A percentile compares a stretch with the other conserved stretches of the same genome.
phyloP scores from a whole-genome alignment of 2,113 vertebrate species.

The Carollia perspicillata region DNA sequence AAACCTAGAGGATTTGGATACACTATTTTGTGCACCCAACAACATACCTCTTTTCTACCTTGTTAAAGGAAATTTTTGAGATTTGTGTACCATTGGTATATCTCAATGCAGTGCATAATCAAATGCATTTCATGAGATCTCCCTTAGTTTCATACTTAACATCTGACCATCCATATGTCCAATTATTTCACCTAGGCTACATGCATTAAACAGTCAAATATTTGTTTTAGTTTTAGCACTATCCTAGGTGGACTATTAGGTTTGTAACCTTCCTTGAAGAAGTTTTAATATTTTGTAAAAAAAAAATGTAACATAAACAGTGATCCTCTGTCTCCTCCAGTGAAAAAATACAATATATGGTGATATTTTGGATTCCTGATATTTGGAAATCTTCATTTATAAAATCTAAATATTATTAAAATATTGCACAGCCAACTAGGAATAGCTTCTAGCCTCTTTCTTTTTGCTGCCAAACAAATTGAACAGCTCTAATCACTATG shows the following conservation, averaged over 20 bases:
- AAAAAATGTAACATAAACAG: not conserved
- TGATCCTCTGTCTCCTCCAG: not conserved
- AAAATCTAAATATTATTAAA: not conserved
- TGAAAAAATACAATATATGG: not conserved
- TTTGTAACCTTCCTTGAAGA: conserved; percentile 7
- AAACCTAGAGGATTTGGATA: not conserved
- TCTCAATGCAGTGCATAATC: not conserved
- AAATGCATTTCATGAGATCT: not conserved
- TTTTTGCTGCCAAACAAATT: not conserved
- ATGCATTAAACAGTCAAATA: conserved; percentile 19
- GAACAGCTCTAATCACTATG: not conserved
- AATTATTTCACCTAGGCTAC: not conserved
- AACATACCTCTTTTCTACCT: not conserved
- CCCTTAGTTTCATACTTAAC: not conserved
- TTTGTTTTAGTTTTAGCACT: conserved; percentile 17
- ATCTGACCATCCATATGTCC: not conserved
- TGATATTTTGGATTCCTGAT: not conserved
- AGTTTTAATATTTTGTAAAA: not conserved
- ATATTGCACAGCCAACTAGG: not conserved
- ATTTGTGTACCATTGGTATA: not conserved
- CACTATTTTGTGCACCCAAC: not conserved
- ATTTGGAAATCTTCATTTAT: not conserved
- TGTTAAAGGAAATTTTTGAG: not conserved
- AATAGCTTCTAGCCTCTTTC: not conserved
- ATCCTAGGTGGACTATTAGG: not conserved